Evolutionary conservation across 37 sponge, comb jelly and placozoan species (phyloP).

Genomic region (Tethya wilhelma): DNA sequence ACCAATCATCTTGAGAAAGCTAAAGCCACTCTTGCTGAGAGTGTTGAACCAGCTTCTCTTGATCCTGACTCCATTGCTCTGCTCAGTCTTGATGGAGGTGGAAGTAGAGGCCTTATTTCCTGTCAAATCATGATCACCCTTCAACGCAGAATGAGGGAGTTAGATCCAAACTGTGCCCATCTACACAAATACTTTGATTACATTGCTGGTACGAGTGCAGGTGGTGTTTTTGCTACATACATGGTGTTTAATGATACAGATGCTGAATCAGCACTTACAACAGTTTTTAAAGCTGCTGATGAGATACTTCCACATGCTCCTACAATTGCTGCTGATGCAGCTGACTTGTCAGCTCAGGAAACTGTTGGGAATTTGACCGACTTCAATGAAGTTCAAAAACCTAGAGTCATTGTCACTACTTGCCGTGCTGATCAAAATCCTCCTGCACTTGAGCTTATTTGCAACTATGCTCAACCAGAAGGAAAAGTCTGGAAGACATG

Average conservation of each 20-base stretch:
- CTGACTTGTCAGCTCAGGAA: too few relatives aligned
- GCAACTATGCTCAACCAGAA: constrained; percentile 70
- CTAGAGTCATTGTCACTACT: constrained; percentile 61
- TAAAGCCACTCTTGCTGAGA: background rate
- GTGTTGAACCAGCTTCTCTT: background rate
- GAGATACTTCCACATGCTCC: too few relatives aligned
- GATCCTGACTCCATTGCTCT: background rate
- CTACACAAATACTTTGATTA: too few relatives aligned
- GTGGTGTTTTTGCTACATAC: too few relatives aligned
- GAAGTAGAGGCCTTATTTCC: constrained; percentile 47
- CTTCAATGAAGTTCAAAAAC: too few relatives aligned
- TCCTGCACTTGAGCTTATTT: constrained; percentile 62
- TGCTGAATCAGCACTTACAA: too few relatives aligned
- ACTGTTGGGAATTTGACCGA: background rate
- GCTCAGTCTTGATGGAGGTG: constrained; percentile 48
- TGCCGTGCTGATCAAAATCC: background rate
- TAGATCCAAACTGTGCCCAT: constrained; percentile 21
- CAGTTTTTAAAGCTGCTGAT: too few relatives aligned
- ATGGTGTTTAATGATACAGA: too few relatives aligned
- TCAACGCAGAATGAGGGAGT: constrained; percentile 27
- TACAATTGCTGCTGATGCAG: too few relatives aligned
- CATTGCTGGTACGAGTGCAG: constrained; percentile 80
- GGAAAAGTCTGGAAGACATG: constrained; percentile 48
- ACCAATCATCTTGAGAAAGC: background rate
- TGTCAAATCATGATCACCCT: constrained; percentile 27